A percentile compares a stretch with the other conserved stretches of the same genome.
Conservation (phyloP, 1,140 invertebrate genomes). For the Ceratosolen fusciceps region DNA sequence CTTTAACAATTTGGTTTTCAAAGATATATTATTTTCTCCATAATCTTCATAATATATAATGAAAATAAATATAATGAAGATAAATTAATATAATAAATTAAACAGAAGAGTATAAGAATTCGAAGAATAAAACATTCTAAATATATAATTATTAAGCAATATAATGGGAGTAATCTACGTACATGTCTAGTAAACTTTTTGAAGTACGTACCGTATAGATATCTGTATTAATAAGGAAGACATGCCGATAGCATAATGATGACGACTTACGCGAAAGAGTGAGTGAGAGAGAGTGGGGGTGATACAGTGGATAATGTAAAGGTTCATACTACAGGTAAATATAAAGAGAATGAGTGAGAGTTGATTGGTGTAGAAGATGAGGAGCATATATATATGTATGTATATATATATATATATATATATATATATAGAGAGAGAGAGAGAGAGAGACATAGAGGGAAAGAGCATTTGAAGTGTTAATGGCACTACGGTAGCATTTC, state of each 20-base stretch:
- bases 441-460: not conserved
- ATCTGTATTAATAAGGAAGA: constrained; percentile 41
- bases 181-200: not conserved
- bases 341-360: not conserved
- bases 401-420: too few species aligned
- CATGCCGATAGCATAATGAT: constrained; percentile 10
- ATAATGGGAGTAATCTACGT: not conserved
- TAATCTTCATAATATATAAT: constrained; percentile 8
- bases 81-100: constrained; percentile 32
- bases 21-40: not conserved
- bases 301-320: not conserved
- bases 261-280: not conserved
- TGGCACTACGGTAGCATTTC: constrained; percentile 28
- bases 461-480: not conserved
- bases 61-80: constrained; percentile 10
- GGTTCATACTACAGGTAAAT: not conserved
- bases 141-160: not conserved
- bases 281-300: not conserved
- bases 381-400: too few species aligned
- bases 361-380: too few species aligned
- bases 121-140: not conserved
- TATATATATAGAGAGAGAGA: not conserved
- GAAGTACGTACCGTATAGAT: constrained; percentile 30
- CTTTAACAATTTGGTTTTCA: not conserved
- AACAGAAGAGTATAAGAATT: constrained; percentile 1